Evolutionary conservation across 2,113 vertebrate species (phyloP).

Genomic region (Aegithalos caudatus): DNA sequence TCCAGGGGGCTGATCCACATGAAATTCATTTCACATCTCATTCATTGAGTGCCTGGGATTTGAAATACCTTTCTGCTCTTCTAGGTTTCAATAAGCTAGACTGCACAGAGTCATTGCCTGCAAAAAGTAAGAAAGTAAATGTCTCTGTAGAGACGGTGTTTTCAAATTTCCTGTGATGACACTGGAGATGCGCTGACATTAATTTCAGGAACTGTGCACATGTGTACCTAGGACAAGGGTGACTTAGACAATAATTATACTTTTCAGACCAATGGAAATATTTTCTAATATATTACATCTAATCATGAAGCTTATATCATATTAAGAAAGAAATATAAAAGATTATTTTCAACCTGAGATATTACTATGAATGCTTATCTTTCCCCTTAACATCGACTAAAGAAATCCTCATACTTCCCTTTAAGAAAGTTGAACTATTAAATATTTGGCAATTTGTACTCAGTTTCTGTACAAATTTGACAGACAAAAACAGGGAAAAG

Average conservation of each 20-base stretch:
- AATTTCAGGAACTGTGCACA: not conserved
- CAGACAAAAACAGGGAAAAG: not conserved
- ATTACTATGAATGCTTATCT: not conserved
- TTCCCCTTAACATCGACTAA: not conserved
- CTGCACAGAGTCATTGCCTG: constrained; percentile 36
- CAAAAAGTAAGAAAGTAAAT: constrained; percentile 57
- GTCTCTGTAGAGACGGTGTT: not conserved
- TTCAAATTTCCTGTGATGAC: not conserved
- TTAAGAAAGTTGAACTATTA: not conserved
- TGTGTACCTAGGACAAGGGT: not conserved
- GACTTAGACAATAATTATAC: not conserved
- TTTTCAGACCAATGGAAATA: not conserved
- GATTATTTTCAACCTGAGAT: not conserved
- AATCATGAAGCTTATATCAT: not conserved
- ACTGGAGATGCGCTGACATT: not conserved
- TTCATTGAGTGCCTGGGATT: constrained; percentile 65
- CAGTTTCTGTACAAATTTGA: not conserved
- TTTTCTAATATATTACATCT: not conserved
- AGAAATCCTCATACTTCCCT: not conserved
- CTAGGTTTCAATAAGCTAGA: constrained; percentile 58
- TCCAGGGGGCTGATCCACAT: constrained; percentile 45
- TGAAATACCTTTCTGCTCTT: constrained; percentile 71
- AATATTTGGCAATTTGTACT: not conserved
- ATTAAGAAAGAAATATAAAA: not conserved
- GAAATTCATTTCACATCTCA: constrained; percentile 75